phyloP scores from a whole-genome alignment of 2,113 vertebrate species.

The Eidolon helvum region DNA sequence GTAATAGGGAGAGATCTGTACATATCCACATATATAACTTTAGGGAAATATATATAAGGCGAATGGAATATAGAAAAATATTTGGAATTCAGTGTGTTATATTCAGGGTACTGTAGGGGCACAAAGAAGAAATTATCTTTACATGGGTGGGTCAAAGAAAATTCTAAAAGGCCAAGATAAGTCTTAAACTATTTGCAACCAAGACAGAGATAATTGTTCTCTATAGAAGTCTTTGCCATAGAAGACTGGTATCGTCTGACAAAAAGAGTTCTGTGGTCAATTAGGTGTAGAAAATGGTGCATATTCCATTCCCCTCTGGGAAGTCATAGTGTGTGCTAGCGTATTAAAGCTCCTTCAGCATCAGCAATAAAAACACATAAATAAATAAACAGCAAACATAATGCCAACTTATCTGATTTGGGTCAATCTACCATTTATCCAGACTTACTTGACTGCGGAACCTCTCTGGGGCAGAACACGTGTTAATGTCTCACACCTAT shows the following conservation, averaged over 20 bases:
- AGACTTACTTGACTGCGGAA: not conserved
- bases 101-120: not conserved
- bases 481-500: not conserved
- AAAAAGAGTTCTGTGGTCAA: not conserved
- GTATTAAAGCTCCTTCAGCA: not conserved
- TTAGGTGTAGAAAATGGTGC: not conserved
- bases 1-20: not conserved
- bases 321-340: not conserved
- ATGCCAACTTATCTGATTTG: not conserved
- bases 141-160: not conserved
- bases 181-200: slow-evolving; percentile 30
- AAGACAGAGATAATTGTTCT: not conserved
- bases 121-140: not conserved
- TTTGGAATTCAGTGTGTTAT: not conserved
- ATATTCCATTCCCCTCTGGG: not conserved
- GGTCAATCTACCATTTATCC: not conserved
- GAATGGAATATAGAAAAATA: not conserved
- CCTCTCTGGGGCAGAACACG: not conserved
- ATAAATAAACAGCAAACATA: not conserved
- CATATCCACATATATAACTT: not conserved
- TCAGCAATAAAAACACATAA: not conserved
- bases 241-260: not conserved
- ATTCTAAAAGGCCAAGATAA: not conserved
- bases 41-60: not conserved
- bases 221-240: not conserved